Percentiles rank a stretch among this genome's conserved stretches.
phyloP scores from a whole-genome alignment of 2,797 vertebrate species.

The Chelon labrosus region DNA sequence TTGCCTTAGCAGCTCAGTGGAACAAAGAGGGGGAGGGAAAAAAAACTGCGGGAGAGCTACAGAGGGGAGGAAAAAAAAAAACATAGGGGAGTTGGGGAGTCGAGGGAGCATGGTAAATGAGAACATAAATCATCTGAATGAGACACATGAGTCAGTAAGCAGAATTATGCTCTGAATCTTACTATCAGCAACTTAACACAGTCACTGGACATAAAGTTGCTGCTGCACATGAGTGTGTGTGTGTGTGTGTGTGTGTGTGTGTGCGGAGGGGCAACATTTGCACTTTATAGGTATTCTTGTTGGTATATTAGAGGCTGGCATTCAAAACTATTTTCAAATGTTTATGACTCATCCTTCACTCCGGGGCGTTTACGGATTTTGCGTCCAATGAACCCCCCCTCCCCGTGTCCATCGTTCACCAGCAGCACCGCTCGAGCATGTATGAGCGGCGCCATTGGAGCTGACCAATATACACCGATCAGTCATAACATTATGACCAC shows the following conservation, averaged over 20 bases:
- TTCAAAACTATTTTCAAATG: no score
- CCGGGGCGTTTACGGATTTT: no score
- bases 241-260: neutral
- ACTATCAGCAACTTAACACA: conserved; percentile 53
- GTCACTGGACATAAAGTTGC: conserved; percentile 11
- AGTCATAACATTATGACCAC: no score
- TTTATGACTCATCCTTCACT: no score
- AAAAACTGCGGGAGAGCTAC: conserved; percentile 7
- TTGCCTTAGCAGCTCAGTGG: conserved; percentile 10
- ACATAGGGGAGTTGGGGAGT: conserved; percentile 15
- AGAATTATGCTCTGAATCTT: conserved; percentile 59
- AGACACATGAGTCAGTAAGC: conserved; percentile 67
- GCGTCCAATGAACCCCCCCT: no score
- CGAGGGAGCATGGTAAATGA: conserved; percentile 49
- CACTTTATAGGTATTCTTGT: no score
- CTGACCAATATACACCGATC: no score
- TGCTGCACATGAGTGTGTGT: neutral
- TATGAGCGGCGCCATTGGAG: no score
- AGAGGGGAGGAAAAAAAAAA: conserved; percentile 6
- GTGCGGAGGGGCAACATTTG: no score
- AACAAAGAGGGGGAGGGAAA: neutral
- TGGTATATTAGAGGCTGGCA: no score
- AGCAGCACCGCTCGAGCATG: no score
- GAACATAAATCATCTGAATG: conserved; percentile 75
- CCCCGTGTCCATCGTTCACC: no score